Base-by-base conservation (phyloP, 2,797 vertebrate genomes). In the Echiichthys vipera region DNA sequence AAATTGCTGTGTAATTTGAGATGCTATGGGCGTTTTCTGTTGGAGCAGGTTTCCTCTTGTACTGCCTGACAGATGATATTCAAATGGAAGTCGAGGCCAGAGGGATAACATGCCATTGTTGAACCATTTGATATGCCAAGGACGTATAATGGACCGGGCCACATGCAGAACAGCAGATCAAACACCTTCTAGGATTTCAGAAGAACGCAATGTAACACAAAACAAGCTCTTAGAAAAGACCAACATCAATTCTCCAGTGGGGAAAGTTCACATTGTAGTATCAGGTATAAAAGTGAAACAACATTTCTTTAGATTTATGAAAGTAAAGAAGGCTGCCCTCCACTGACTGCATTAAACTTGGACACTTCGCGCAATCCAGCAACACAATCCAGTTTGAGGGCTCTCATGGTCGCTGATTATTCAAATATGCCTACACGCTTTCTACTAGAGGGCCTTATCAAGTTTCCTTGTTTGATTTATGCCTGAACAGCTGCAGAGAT, bases 1-100 rank as follows among this genome's bases (percentile, higher is more conserved):
- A 94, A 95, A 95, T 95, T 95, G 92, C 93, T 83, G 88, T 93
- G 94, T 94, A 95, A 95, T 95, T 95, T 94, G 87, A 94, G 91
- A 90, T 74, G 86, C 86, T 83, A 51, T 40, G 73, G 85, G 90
- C 87, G 53, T 88, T 84, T 87, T 89, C 81, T 77, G 82, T 87
- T 59, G 77, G 85, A 91, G 90, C 92, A 93, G 88, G 92, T 91
- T 92, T 89, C 82, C 85, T 91, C 92, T 92, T 94, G 91, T 88
- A 68, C 74, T 65, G 88, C 73, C 84, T 86, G 89, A 89, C 85
- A 91, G 90, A 92, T 80, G 86, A 91, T 90, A 92, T 92, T 92
- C 83, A 86, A 88, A 91, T 88, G 78, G 78, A 82, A 83, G 85
- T 80, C 54, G 49, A 83, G 88, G 86, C 86, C 69, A 55, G 46